phyloP scores from a whole-genome alignment of 2,797 vertebrate genomes.

The Oreochromis grahami region DNA sequence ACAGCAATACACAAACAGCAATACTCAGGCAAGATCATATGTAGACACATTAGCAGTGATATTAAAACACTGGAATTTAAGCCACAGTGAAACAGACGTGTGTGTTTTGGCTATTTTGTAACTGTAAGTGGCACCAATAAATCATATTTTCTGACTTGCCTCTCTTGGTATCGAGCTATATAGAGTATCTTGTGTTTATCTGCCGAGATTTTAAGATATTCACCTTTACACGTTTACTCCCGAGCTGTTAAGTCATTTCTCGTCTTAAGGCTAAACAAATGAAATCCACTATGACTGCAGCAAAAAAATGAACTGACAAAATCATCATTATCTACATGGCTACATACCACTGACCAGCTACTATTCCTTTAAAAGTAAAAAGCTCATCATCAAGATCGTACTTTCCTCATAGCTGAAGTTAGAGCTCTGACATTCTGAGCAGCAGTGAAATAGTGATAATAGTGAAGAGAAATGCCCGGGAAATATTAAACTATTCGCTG shows the following conservation, averaged over 20 bases:
- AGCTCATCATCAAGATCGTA: neutral
- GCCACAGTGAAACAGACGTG: slow-evolving; percentile 38
- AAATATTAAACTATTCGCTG: neutral
- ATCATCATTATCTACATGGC: neutral
- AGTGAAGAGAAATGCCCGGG: neutral
- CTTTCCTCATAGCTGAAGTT: neutral
- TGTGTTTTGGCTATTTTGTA: slow-evolving; percentile 27
- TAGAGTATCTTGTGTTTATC: neutral
- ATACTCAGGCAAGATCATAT: slow-evolving; percentile 46
- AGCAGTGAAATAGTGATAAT: neutral
- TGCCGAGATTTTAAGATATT: neutral
- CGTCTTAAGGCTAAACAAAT: neutral
- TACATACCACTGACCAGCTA: slow-evolving; percentile 2
- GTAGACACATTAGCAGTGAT: slow-evolving; percentile 47
- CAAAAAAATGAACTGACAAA: neutral
- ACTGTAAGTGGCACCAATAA: neutral
- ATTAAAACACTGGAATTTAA: slow-evolving; percentile 49
- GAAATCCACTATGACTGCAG: neutral
- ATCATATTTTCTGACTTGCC: neutral
- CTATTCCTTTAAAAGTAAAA: neutral
- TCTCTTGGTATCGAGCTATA: neutral
- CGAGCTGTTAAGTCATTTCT: neutral
- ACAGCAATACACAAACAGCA: slow-evolving; percentile 59
- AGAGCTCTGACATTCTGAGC: neutral
- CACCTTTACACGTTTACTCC: neutral